phyloP scores from a whole-genome alignment of 2,113 vertebrate species.

The Struthio camelus region DNA sequence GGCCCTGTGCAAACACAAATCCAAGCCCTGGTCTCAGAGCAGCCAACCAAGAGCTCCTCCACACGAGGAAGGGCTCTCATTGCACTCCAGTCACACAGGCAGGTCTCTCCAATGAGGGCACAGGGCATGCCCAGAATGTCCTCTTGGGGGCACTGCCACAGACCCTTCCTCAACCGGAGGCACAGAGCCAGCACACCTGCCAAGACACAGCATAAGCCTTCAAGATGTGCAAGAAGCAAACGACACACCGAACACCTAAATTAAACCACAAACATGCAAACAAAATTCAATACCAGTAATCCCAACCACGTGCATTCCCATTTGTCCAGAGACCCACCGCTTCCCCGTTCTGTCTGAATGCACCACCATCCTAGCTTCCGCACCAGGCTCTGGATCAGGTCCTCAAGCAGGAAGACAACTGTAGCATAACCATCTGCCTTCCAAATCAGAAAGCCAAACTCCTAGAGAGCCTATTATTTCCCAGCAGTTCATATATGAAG shows the following conservation, averaged over 20 bases:
- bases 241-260: neutral
- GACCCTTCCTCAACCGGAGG: neutral
- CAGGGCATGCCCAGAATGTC: too few species aligned
- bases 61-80: neutral
- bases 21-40: neutral
- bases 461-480: neutral
- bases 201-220: rapidly evolving
- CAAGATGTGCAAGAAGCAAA: neutral
- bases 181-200: neutral
- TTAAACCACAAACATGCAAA: neutral
- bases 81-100: neutral
- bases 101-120: neutral
- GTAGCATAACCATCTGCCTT: neutral
- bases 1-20: neutral
- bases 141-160: neutral
- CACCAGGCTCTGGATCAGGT: neutral
- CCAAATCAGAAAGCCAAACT: neutral
- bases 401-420: neutral
- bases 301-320: neutral
- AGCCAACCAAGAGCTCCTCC: rapidly evolving
- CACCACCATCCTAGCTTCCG: neutral
- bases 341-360: neutral
- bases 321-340: neutral
- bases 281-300: neutral
- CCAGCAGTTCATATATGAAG: neutral